phyloP scores from a whole-genome alignment of 2,888 invertebrate species.

The Carpatolechia fugitivella region DNA sequence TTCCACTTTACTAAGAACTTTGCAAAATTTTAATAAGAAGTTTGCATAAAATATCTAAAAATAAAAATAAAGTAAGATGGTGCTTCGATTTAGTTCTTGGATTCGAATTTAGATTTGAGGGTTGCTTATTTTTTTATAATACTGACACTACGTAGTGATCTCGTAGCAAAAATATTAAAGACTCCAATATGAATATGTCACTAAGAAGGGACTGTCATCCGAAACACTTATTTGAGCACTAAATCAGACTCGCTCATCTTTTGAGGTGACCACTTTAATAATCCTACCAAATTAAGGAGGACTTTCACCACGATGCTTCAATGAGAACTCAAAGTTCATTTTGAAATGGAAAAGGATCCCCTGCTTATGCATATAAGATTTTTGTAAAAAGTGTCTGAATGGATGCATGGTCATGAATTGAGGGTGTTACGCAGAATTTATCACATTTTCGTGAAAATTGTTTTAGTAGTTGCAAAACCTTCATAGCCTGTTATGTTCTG shows the following conservation, averaged over 20 bases:
- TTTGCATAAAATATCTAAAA: background rate
- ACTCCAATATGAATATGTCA: conserved; percentile 21
- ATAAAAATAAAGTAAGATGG: background rate
- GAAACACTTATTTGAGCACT: conserved; percentile 45
- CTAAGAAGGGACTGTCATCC: conserved; percentile 34
- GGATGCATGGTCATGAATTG: conserved; percentile 51
- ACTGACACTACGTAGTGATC: no score
- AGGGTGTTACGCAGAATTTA: conserved; percentile 40
- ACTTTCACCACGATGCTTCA: conserved; percentile 12
- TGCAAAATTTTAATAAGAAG: background rate
- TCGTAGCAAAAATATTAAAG: background rate
- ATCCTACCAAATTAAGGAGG: conserved; percentile 33
- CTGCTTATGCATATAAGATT: conserved; percentile 41
- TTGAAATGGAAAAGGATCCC: conserved; percentile 37
- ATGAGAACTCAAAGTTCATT: conserved; percentile 23
- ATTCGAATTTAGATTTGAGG: no score
- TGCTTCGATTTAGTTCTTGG: no score
- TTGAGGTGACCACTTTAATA: conserved; percentile 44
- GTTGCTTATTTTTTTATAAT: background rate
- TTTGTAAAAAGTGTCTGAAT: conserved; percentile 41
- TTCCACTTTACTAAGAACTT: background rate
- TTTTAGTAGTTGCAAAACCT: conserved; percentile 5
- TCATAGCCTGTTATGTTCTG: no score
- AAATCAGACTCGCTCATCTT: conserved; percentile 57
- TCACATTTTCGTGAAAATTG: conserved; percentile 14